Conservation (phyloP, 2,888 invertebrate species). For the Smittia sp. region DNA sequence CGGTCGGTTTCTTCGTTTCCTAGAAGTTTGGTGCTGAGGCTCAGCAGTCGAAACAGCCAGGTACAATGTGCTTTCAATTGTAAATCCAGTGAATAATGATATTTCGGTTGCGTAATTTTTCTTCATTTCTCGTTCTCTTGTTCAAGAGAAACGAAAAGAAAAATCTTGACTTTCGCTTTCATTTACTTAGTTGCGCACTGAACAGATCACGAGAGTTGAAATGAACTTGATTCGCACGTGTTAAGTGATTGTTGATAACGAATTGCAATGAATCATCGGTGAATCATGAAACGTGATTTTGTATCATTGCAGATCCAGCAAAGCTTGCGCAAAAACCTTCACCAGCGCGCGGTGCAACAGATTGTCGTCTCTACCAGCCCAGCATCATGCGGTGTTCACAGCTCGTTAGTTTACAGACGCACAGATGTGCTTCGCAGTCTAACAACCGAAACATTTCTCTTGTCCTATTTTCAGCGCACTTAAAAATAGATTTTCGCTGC, state of each 20-base stretch:
- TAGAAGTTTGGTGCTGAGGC: constrained; percentile 12
- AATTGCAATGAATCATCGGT: constrained; percentile 12
- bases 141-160: background rate
- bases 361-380: background rate
- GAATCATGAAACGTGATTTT: background rate
- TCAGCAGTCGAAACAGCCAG: constrained; percentile 27
- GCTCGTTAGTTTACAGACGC: background rate
- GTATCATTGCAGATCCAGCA: constrained; percentile 31
- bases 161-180: constrained; percentile 16
- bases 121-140: background rate
- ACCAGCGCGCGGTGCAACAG: constrained; percentile 25
- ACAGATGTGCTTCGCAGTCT: background rate
- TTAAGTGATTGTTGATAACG: background rate
- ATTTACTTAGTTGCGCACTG: background rate
- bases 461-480: constrained; percentile 36
- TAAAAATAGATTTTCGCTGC: constrained; percentile 37
- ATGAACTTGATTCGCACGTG: constrained; percentile 13
- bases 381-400: background rate
- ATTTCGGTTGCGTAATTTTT: constrained; percentile 39
- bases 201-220: background rate
- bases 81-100: constrained; percentile 3
- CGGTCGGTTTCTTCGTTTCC: constrained; percentile 38
- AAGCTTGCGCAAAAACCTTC: constrained; percentile 23
- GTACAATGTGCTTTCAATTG: background rate
- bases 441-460: background rate